Base-by-base conservation (phyloP, 2,113 vertebrate species). In the Paratilapia polleni region DNA sequence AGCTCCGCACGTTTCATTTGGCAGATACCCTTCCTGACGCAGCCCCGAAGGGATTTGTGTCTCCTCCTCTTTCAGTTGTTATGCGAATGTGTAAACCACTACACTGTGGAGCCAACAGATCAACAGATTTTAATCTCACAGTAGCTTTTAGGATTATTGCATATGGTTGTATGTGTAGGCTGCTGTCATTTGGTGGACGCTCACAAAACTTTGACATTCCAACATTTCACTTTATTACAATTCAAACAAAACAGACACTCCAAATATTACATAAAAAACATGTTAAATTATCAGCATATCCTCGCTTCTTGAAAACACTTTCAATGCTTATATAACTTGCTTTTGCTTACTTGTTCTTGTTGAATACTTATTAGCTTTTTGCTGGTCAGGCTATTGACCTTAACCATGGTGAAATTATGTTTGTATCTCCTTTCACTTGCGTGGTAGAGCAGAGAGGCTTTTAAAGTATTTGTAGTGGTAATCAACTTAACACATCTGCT, bases 131-230 rank as follows among this genome's bases (percentile, higher is more conserved):
- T 70, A 47, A 31, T 66, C 78, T 77, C 54, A 54, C 75, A 68
- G 59, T 57, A 86, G 64, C 34, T 82, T 77, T 66, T 20, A 54
- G 19, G 41, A 70, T 87, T 84, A 83, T 87, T 90, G 88, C 80
- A 81, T 86, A 86, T 38, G 57, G 36, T 41, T 54, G 60, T 47
- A 66, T 19, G 34, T 73, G 26, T 5, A 52, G 43, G 43, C 26
- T 73, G 43, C 43, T 73, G 66, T 52, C 20, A n/a, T 54, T 73
- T 73, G 15, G 66, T 19, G 26, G 41, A 19, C 13, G 6, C 41
- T 68, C 43, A 83, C 22, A 80, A 80, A 62, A 26, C 11, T 2
- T 19, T 20, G 26, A 54, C 11, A 2, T 73, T 73, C 26, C 68
- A 73, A 52, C 47, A 54, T 73, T 73, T 73, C 47, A 73, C 68